Percentiles rank a stretch among this genome's conserved stretches.
Evolutionary conservation across 2,113 vertebrate species (phyloP).

Genomic region (Xenopus tropicalis): UCB_Xtro_10.0 CM004445.2:146205501-146206000

Average conservation of each 20-base stretch:
- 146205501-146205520: slow-evolving; percentile 54
- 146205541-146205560: slow-evolving; percentile 52
- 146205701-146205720: slow-evolving; percentile 56
- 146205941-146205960: slow-evolving; percentile 36
- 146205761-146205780: slow-evolving; percentile 53
- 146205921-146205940: slow-evolving; percentile 22
- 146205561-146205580: slow-evolving; percentile 52
- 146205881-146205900: slow-evolving; percentile 30
- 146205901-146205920: slow-evolving; percentile 16
- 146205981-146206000: slow-evolving; percentile 33
- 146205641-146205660: slow-evolving; percentile 48
- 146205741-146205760: slow-evolving; percentile 56
- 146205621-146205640: slow-evolving; percentile 48
- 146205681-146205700: slow-evolving; percentile 50
- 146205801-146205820: slow-evolving; percentile 57
- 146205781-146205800: slow-evolving; percentile 53
- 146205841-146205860: slow-evolving; percentile 55
- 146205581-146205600: slow-evolving; percentile 55
- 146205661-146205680: slow-evolving; percentile 46
- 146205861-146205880: slow-evolving; percentile 31
- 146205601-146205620: slow-evolving; percentile 51
- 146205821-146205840: slow-evolving; percentile 54
- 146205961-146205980: slow-evolving; percentile 7
- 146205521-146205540: slow-evolving; percentile 50
- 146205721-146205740: slow-evolving; percentile 58